Evolutionary conservation across 64 coral and sea anemone species (phyloP).

Genomic region (Pocillopora verrucosa): DNA sequence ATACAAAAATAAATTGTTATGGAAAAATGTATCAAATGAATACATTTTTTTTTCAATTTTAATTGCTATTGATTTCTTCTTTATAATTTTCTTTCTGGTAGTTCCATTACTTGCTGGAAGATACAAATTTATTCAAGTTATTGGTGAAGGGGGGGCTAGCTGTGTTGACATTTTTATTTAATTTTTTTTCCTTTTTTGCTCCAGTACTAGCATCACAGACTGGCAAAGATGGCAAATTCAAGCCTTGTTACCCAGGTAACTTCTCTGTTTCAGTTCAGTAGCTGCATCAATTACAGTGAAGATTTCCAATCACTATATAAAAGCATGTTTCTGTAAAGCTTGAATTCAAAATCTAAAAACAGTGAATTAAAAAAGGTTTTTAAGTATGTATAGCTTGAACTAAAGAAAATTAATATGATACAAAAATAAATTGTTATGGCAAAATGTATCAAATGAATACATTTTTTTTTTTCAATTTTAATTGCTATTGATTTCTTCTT

Average conservation of each 20-base stretch:
- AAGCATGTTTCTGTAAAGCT: too few relatives aligned
- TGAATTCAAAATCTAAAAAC: too few relatives aligned
- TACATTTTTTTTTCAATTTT: background rate
- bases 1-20: too few relatives aligned
- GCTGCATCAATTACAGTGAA: too few relatives aligned
- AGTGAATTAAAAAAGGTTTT: too few relatives aligned
- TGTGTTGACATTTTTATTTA: background rate
- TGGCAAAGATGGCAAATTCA: conserved; percentile 26
- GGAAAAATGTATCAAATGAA: background rate
- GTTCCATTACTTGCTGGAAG: conserved; percentile 72
- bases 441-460: background rate
- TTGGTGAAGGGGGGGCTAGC: too few relatives aligned
- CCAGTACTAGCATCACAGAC: conserved; percentile 1
- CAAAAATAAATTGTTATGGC: too few relatives aligned
- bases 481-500: background rate
- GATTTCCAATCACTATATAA: background rate
- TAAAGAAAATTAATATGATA: too few relatives aligned
- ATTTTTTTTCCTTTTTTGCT: background rate
- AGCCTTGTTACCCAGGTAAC: conserved; percentile 33
- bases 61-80: background rate
- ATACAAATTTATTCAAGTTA: conserved; percentile 77
- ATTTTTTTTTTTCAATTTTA: background rate
- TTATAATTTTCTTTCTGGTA: conserved; percentile 8
- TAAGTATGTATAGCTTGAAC: too few relatives aligned
- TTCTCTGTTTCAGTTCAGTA: too few relatives aligned